A percentile compares a stretch with the other conserved stretches of the same genome.
phyloP scores from a whole-genome alignment of 92 coral and sea anemone species.

The Meandrina meandrites region DNA sequence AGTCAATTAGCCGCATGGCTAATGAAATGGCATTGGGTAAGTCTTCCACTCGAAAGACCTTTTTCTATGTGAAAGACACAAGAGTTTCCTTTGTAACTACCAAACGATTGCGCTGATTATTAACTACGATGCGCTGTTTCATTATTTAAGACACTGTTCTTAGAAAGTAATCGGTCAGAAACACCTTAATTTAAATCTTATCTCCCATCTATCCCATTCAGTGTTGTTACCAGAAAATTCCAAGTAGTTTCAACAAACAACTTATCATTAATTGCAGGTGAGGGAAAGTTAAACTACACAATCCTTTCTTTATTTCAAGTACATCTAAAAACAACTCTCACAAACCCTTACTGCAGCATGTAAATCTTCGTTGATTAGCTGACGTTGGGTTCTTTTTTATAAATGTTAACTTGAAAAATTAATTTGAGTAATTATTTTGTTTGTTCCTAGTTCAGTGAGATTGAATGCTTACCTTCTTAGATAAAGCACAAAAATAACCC shows the following conservation, averaged over 20 bases:
- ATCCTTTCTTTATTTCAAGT: neutral
- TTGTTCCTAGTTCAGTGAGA: neutral
- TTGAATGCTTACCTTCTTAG: conserved; percentile 67
- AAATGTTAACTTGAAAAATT: too few relatives aligned
- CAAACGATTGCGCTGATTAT: too few relatives aligned
- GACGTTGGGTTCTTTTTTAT: too few relatives aligned
- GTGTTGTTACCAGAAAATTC: neutral
- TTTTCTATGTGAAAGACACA: too few relatives aligned
- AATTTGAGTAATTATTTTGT: neutral
- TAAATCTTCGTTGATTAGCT: too few relatives aligned
- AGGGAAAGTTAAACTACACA: neutral
- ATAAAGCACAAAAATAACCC: conserved; percentile 93
- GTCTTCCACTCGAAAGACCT: too few relatives aligned
- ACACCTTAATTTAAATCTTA: neutral
- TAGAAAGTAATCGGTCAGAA: neutral
- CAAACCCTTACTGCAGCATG: neutral
- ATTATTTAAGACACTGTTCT: too few relatives aligned
- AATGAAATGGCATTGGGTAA: too few relatives aligned
- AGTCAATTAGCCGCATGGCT: too few relatives aligned
- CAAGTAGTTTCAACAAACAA: neutral
- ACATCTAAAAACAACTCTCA: neutral
- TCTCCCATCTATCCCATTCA: neutral
- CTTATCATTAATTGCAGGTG: neutral
- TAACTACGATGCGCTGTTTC: too few relatives aligned
- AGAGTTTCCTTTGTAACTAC: too few relatives aligned